These are phyloP conservation scores for Falco biarmicus DNA, from an alignment of 2,797 vertebrate species.

Conservation along the genomic window DNA sequence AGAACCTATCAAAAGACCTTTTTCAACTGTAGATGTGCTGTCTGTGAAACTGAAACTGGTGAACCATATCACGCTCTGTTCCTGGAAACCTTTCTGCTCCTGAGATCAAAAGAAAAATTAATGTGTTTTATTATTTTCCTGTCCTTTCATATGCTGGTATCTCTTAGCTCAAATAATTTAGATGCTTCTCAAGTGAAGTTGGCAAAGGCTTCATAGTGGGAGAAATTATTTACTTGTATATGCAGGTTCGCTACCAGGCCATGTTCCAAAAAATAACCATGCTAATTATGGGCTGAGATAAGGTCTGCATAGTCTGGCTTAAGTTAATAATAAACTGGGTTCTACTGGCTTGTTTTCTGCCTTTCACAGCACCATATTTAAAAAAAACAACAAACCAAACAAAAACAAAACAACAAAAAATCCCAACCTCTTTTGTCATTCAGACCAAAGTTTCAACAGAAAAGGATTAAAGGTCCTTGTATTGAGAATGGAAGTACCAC, in stretches of 20 bases:
- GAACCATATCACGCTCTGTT: not conserved
- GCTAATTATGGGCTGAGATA: constrained; percentile 49
- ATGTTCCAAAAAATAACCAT: constrained; percentile 5
- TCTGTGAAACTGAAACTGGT: not conserved
- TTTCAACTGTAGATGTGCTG: not conserved
- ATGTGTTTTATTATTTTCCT: not conserved
- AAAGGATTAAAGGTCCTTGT: not conserved
- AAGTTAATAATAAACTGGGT: constrained; percentile 52
- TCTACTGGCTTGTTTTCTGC: not conserved
- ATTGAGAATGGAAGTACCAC: not conserved
- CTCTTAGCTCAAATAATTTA: constrained; percentile 10
- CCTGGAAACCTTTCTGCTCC: constrained; percentile 22
- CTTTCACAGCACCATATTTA: not conserved
- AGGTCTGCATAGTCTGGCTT: not conserved
- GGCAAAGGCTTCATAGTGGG: constrained; percentile 9
- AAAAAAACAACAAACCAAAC: not conserved
- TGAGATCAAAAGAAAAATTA: constrained; percentile 36
- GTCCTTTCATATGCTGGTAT: not conserved
- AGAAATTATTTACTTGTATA: constrained; percentile 3
- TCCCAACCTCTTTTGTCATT: not conserved
- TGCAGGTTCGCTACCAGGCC: not conserved
- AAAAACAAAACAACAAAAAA: not conserved
- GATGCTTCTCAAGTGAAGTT: constrained; percentile 6
- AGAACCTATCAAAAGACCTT: not conserved
- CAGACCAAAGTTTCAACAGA: not conserved